phyloP scores from a whole-genome alignment of 92 coral and sea anemone genomes.

The Zoanthus gigantus region DNA sequence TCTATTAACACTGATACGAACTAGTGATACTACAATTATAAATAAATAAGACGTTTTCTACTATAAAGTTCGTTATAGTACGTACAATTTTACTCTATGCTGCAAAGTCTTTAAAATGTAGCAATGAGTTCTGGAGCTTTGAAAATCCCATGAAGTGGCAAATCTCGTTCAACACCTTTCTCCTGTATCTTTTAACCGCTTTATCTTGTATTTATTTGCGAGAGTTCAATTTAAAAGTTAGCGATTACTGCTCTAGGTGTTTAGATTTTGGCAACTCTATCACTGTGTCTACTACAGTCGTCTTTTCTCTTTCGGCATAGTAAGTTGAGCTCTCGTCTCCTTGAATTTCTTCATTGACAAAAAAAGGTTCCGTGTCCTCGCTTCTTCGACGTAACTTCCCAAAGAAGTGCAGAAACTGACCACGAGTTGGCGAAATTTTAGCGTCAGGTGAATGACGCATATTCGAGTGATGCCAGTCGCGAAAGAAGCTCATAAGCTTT shows the following conservation, averaged over 20 bases:
- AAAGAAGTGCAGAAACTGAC: constrained; percentile 25
- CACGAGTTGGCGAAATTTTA: constrained; percentile 34
- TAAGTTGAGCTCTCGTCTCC: background rate
- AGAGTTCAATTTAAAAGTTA: background rate
- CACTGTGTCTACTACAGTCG: background rate
- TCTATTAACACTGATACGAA: too few relatives aligned
- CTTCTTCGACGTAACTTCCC: constrained; percentile 42
- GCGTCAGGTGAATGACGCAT: constrained; percentile 5
- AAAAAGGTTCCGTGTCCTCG: constrained; percentile 43
- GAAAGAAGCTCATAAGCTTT: constrained; percentile 20
- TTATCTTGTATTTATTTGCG: background rate
- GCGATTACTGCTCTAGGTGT: background rate
- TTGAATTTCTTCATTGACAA: constrained; percentile 23
- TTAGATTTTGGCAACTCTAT: background rate
- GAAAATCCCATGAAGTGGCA: background rate
- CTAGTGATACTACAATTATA: too few relatives aligned
- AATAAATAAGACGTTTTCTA: too few relatives aligned
- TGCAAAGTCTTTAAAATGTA: background rate
- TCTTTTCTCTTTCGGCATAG: background rate
- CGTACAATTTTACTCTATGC: too few relatives aligned
- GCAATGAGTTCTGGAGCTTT: background rate
- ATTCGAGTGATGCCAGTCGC: background rate
- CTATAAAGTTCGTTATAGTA: too few relatives aligned
- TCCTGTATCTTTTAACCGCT: background rate
- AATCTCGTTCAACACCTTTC: background rate